Evolutionary conservation across 2,113 vertebrate species (phyloP).

Genomic region (Willisornis vidua): DNA sequence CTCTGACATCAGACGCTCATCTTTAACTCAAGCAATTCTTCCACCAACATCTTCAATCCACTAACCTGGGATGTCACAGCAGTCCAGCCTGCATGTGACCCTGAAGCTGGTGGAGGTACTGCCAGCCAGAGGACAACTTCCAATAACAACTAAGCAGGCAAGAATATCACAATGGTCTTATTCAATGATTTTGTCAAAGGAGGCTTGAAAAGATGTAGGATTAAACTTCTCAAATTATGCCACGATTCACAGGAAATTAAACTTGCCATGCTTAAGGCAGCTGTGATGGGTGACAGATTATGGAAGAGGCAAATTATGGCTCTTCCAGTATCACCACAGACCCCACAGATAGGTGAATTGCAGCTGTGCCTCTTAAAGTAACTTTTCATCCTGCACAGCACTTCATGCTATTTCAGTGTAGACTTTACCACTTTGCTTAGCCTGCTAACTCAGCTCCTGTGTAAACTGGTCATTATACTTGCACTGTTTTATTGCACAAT

Average conservation of each 20-base stretch:
- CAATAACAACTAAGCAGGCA: neutral
- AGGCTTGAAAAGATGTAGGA: neutral
- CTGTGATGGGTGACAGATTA: neutral
- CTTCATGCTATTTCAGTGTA: neutral
- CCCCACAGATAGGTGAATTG: neutral
- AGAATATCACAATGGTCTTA: neutral
- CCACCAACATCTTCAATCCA: neutral
- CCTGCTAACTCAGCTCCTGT: neutral
- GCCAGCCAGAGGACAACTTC: neutral
- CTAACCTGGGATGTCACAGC: neutral
- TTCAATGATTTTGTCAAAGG: neutral
- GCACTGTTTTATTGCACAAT: neutral
- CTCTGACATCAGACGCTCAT: slow-evolving; percentile 28
- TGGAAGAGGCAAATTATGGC: neutral
- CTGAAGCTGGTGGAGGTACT: neutral
- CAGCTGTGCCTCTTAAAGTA: neutral
- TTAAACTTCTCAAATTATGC: neutral
- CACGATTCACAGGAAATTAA: slow-evolving; percentile 1
- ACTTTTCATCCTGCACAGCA: neutral
- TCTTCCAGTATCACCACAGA: neutral
- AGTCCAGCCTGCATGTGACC: neutral
- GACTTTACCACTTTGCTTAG: neutral
- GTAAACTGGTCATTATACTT: neutral
- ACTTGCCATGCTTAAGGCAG: neutral
- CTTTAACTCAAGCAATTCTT: slow-evolving; percentile 36